These are phyloP conservation scores for Seira musarum DNA, from an alignment of 2,888 invertebrate species.

Conservation along the genomic window DNA sequence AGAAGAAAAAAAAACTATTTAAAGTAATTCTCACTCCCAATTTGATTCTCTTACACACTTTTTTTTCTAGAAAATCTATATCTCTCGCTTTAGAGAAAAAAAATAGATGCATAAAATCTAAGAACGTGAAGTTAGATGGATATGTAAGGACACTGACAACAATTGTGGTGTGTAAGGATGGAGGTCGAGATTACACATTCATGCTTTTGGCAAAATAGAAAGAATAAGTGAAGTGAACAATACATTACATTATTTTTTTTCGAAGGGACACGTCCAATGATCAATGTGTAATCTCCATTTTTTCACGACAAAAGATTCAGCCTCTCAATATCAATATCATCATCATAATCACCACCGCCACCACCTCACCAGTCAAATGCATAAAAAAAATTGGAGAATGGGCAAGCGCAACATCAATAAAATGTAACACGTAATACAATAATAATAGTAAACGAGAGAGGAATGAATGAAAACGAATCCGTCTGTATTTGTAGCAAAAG, in stretches of 20 bases:
- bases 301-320: not conserved
- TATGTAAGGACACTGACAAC: conserved; percentile 39
- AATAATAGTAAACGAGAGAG: not conserved
- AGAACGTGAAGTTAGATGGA: conserved; percentile 34
- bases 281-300: not conserved
- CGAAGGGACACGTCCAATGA: not conserved
- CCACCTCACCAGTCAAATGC: no score
- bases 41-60: not conserved
- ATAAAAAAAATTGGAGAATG: no score
- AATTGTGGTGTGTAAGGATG: not conserved
- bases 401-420: not conserved
- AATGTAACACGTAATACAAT: not conserved
- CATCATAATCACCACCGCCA: not conserved
- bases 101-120: not conserved
- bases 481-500: no score
- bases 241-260: not conserved
- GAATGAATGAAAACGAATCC: not conserved
- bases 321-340: not conserved
- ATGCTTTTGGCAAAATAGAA: not conserved
- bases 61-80: not conserved
- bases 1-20: not conserved
- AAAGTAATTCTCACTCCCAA: not conserved
- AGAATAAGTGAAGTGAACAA: not conserved
- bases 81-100: not conserved
- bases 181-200: not conserved